Evolutionary conservation across 2,888 invertebrate genomes (phyloP).

Genomic region (Matsumyia berberina): DNA sequence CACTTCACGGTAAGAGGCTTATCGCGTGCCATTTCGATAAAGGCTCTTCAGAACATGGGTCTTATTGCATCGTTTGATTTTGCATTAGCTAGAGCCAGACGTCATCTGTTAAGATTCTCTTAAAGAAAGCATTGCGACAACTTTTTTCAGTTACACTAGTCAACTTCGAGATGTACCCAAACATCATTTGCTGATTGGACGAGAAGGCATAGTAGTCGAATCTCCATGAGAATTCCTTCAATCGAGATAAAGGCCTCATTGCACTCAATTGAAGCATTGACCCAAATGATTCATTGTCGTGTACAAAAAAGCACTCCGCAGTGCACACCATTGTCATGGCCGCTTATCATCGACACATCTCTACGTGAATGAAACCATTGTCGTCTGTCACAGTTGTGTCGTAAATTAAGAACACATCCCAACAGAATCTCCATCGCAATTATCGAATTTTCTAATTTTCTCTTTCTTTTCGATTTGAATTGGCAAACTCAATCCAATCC

Average conservation of each 20-base stretch:
- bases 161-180: too few species aligned
- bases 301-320: background rate
- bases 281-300: slow-evolving; percentile 22
- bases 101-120: too few species aligned
- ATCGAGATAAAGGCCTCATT: background rate
- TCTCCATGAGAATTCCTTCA: too few species aligned
- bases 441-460: slow-evolving; percentile 37
- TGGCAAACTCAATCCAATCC: slow-evolving; percentile 18
- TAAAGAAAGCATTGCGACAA: too few species aligned
- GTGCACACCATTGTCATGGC: slow-evolving; percentile 3
- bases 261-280: slow-evolving; percentile 12
- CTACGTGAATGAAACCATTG: slow-evolving; percentile 39
- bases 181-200: too few species aligned
- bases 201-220: too few species aligned
- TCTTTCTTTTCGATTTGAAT: slow-evolving; percentile 44
- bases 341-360: slow-evolving; percentile 20
- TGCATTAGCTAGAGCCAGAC: too few species aligned
- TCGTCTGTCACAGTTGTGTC: slow-evolving; percentile 15
- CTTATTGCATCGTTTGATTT: too few species aligned
- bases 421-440: slow-evolving; percentile 13
- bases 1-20: too few species aligned
- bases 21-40: too few species aligned
- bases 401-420: slow-evolving; percentile 51
- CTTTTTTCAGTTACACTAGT: too few species aligned
- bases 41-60: too few species aligned